A percentile compares a stretch with the other conserved stretches of the same genome.
phyloP scores from a whole-genome alignment of 2,888 invertebrate genomes.

The Brachyopa scutellaris region DNA sequence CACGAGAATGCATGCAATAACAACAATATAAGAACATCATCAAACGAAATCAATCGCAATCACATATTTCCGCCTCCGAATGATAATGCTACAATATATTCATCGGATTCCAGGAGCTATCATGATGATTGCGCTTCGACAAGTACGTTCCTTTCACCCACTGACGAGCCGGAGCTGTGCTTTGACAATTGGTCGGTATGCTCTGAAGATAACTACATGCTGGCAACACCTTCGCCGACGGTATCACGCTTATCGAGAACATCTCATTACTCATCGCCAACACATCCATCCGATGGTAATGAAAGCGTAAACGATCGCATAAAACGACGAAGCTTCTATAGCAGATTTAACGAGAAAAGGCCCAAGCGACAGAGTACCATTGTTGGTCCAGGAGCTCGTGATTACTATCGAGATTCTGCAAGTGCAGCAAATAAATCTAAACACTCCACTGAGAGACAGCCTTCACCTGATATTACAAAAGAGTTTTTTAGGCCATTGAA shows the following conservation, averaged over 20 bases:
- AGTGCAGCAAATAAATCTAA: slow-evolving; percentile 73
- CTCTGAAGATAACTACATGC: slow-evolving; percentile 83
- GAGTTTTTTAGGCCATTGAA: slow-evolving; percentile 80
- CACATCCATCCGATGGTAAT: slow-evolving; percentile 82
- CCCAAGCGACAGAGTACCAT: slow-evolving; percentile 87
- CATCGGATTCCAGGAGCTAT: slow-evolving; percentile 80
- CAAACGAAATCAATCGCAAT: slow-evolving; percentile 80
- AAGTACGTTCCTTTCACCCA: slow-evolving; percentile 84
- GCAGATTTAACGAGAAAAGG: slow-evolving; percentile 93
- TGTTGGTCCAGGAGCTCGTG: slow-evolving; percentile 84
- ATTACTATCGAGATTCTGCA: slow-evolving; percentile 82
- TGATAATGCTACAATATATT: slow-evolving; percentile 81
- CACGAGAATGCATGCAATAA: slow-evolving; percentile 75
- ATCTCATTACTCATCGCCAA: slow-evolving; percentile 81
- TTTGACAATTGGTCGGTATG: slow-evolving; percentile 87
- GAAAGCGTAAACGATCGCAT: slow-evolving; percentile 94
- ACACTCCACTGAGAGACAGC: slow-evolving; percentile 74
- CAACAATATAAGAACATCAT: slow-evolving; percentile 77
- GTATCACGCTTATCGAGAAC: slow-evolving; percentile 81
- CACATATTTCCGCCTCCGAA: slow-evolving; percentile 79
- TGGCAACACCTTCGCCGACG: slow-evolving; percentile 80
- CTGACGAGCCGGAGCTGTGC: slow-evolving; percentile 83
- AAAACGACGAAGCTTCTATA: slow-evolving; percentile 93
- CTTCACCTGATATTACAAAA: slow-evolving; percentile 79
- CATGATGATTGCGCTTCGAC: slow-evolving; percentile 82